phyloP scores from a whole-genome alignment of 2,113 vertebrate species.

The Pionites leucogaster region DNA sequence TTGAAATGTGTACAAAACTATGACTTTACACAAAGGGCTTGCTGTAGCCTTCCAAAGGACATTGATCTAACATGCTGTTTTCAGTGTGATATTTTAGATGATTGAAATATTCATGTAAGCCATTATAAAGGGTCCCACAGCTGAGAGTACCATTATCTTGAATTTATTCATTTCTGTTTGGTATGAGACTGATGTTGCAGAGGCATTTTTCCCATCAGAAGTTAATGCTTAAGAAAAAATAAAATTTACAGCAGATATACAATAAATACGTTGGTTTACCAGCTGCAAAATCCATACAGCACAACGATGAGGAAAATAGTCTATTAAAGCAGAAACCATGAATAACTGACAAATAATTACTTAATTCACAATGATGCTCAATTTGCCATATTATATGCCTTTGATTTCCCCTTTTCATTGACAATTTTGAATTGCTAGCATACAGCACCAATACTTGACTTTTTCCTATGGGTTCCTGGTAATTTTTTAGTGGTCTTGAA shows the following conservation, averaged over 20 bases:
- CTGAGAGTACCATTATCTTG: neutral
- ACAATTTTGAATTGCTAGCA: neutral
- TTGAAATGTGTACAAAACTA: constrained; percentile 55
- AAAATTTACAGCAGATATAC: neutral
- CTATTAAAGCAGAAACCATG: neutral
- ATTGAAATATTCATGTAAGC: constrained; percentile 69
- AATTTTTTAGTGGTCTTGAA: neutral
- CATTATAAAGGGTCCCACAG: constrained; percentile 38
- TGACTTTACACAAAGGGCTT: constrained; percentile 42
- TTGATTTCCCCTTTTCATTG: neutral
- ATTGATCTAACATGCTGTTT: constrained; percentile 48
- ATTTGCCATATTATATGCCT: neutral
- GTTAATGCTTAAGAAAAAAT: neutral
- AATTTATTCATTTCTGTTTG: constrained; percentile 15
- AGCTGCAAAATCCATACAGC: neutral
- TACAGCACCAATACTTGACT: neutral
- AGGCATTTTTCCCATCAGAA: neutral
- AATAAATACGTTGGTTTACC: neutral
- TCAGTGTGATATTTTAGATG: constrained; percentile 52
- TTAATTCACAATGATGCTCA: neutral
- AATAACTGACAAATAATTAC: neutral
- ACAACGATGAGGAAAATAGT: rapidly evolving
- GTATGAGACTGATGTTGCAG: neutral
- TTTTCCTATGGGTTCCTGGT: neutral
- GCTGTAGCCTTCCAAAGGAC: constrained; percentile 33